phyloP scores from a whole-genome alignment of 2,888 invertebrate genomes.

The Platycheirus albimanus region DNA sequence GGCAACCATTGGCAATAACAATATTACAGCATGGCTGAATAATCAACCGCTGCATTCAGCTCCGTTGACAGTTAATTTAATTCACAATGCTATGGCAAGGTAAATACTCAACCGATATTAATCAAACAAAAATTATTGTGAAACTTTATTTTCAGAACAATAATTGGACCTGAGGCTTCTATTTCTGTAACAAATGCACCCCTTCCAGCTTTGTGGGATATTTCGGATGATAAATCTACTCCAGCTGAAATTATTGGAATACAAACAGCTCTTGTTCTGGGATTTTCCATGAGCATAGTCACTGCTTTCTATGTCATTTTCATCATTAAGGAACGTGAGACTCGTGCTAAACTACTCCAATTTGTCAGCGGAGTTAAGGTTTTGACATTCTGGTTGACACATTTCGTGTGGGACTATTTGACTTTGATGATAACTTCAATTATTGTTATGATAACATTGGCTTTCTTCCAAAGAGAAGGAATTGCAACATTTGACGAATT shows the following conservation, averaged over 20 bases:
- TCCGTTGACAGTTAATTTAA: slow-evolving; percentile 86
- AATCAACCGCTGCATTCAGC: slow-evolving; percentile 90
- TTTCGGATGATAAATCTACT: slow-evolving; percentile 82
- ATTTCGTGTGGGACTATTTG: slow-evolving; percentile 84
- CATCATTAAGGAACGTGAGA: slow-evolving; percentile 86
- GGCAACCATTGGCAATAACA: slow-evolving; percentile 82
- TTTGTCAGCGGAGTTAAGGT: slow-evolving; percentile 89
- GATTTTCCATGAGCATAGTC: slow-evolving; percentile 90
- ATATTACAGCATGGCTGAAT: slow-evolving; percentile 88
- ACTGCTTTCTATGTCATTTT: slow-evolving; percentile 86
- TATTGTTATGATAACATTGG: slow-evolving; percentile 85
- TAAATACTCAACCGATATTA: slow-evolving; percentile 43
- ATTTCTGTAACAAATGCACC: slow-evolving; percentile 86
- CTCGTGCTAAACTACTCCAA: slow-evolving; percentile 89
- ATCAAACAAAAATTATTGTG: no score
- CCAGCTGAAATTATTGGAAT: slow-evolving; percentile 82
- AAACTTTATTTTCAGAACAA: slow-evolving; percentile 43
- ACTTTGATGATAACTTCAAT: slow-evolving; percentile 88
- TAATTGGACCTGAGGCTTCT: slow-evolving; percentile 70
- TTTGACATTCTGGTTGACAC: slow-evolving; percentile 88
- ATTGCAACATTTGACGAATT: slow-evolving; percentile 76
- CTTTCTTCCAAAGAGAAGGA: slow-evolving; percentile 87
- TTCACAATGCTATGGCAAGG: slow-evolving; percentile 86
- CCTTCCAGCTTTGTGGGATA: slow-evolving; percentile 84
- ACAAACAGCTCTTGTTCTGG: slow-evolving; percentile 87